Percentiles rank a stretch among this genome's conserved stretches.
phyloP scores from a whole-genome alignment of 2,888 invertebrate genomes.

The Lasioglossum calceatum region DNA sequence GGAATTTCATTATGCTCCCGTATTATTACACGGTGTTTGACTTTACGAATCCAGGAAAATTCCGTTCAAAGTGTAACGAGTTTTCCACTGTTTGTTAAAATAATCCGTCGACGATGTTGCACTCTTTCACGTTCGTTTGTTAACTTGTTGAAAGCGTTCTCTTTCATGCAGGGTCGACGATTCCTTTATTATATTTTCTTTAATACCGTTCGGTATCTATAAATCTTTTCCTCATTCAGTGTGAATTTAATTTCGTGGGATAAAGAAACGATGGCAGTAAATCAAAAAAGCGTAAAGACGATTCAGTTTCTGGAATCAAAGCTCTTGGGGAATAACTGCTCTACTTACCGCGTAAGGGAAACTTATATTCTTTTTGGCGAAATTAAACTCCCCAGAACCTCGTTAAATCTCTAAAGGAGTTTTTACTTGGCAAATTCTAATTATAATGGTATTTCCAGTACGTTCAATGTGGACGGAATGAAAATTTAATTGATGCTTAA shows the following conservation, averaged over 20 bases:
- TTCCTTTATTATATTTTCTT: neutral
- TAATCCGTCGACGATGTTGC: neutral
- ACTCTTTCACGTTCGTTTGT: neutral
- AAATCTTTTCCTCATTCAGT: neutral
- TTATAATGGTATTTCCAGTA: neutral
- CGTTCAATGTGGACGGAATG: neutral
- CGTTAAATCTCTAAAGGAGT: neutral
- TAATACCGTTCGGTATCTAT: neutral
- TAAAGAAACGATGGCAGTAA: neutral
- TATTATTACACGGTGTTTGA: neutral
- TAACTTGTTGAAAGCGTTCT: neutral
- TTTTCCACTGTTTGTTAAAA: neutral
- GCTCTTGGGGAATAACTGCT: neutral
- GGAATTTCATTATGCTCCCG: neutral
- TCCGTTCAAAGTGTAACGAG: neutral
- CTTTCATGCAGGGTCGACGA: neutral
- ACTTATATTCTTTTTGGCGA: neutral
- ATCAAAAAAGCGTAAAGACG: neutral
- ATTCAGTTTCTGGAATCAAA: neutral
- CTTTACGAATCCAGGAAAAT: neutral
- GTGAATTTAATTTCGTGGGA: neutral
- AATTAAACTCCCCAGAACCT: neutral
- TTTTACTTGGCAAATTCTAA: neutral
- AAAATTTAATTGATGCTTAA: neutral
- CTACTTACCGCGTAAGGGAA: neutral